Percentiles rank a stretch among this genome's conserved stretches.
Conservation (phyloP, 2,888 invertebrate species). For the Alloscopus bannaensis region DNA sequence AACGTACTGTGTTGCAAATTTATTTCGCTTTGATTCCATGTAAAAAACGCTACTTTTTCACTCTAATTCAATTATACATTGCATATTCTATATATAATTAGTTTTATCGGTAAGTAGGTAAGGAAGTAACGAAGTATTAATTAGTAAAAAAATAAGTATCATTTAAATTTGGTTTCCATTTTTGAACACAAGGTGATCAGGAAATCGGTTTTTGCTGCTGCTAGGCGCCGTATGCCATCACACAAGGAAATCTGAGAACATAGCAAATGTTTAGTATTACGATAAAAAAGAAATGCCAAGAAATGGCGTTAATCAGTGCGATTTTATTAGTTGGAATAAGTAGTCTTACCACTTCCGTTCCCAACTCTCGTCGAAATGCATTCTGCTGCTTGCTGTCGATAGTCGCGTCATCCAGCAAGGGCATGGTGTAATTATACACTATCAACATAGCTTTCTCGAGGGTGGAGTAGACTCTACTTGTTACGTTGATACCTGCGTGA, state of each 20-base stretch:
- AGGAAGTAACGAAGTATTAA: no score
- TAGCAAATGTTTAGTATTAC: slow-evolving; percentile 1
- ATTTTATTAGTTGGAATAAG: slow-evolving; percentile 1
- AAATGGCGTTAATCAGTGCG: not conserved
- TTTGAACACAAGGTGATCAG: slow-evolving; percentile 46
- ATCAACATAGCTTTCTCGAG: slow-evolving; percentile 66
- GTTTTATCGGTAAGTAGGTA: no score
- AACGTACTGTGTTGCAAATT: no score
- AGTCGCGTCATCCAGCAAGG: slow-evolving; percentile 50
- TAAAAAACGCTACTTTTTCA: no score
- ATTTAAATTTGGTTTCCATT: slow-evolving; percentile 67
- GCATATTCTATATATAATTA: no score
- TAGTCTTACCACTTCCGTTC: slow-evolving; percentile 64
- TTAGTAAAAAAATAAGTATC: slow-evolving; percentile 20
- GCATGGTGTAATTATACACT: slow-evolving; percentile 53
- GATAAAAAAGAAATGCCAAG: not conserved
- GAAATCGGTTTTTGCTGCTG: slow-evolving; percentile 59
- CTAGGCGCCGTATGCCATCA: slow-evolving; percentile 67
- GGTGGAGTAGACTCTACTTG: slow-evolving; percentile 51
- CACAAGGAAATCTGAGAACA: slow-evolving; percentile 63
- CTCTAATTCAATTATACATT: no score
- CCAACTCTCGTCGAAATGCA: slow-evolving; percentile 61
- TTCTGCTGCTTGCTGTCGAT: slow-evolving; percentile 52
- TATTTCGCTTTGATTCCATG: no score
- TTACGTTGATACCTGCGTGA: slow-evolving; percentile 24